phyloP scores from a whole-genome alignment of 2,797 vertebrate genomes.

The Aplochiton taeniatus region DNA sequence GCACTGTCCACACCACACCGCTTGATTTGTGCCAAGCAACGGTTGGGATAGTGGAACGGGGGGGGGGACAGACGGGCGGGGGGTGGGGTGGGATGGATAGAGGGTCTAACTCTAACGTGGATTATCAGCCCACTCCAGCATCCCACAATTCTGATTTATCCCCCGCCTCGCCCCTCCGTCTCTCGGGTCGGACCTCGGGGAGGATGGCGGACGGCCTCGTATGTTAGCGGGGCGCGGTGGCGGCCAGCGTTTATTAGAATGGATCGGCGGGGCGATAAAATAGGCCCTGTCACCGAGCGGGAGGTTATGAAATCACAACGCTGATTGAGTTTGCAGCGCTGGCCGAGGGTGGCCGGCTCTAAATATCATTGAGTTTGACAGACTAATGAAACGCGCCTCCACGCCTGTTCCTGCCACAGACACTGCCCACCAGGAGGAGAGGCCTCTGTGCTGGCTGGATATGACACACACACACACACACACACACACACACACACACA shows the following conservation, averaged over 20 bases:
- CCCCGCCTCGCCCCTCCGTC: constrained; percentile 27
- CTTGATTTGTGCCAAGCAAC: constrained; percentile 66
- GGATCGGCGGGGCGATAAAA: constrained; percentile 84
- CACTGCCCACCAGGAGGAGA: constrained; percentile 15
- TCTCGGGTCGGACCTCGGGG: constrained; percentile 51
- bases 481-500: constrained; percentile 8
- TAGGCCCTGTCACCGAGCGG: constrained; percentile 82
- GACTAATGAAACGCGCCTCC: constrained; percentile 77
- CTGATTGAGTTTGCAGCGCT: constrained; percentile 77
- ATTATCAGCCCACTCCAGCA: constrained; percentile 69
- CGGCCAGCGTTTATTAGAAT: constrained; percentile 72
- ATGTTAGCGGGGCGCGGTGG: constrained; percentile 62
- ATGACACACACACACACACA: not conserved
- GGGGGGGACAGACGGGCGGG: constrained; percentile 18
- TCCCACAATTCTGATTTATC: constrained; percentile 72
- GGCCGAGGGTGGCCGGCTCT: constrained; percentile 64
- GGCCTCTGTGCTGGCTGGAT: not conserved
- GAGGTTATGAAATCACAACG: constrained; percentile 89
- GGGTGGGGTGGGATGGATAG: too few species aligned
- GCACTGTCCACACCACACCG: constrained; percentile 36
- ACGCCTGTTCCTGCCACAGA: constrained; percentile 33
- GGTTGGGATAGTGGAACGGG: constrained; percentile 43
- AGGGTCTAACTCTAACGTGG: constrained; percentile 32
- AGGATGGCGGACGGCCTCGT: constrained; percentile 57
- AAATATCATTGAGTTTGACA: constrained; percentile 81